Base-by-base conservation (phyloP, 2,797 vertebrate species). In the Gila robusta region DNA sequence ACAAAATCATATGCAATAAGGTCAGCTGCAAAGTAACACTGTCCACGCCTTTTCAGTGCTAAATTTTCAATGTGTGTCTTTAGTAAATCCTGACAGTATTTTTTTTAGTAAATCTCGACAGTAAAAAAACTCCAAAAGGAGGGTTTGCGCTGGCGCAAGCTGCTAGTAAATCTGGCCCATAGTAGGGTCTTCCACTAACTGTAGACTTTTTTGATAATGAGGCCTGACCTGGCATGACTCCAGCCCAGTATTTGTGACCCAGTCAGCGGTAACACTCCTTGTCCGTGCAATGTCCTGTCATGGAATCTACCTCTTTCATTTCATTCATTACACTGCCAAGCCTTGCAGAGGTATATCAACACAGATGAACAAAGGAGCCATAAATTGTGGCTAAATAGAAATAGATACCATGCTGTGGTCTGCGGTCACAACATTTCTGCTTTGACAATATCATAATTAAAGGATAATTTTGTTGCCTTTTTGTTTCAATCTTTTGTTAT, bases 401-500 rank as follows among this genome's bases (percentile, higher is more conserved):
- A 73, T 76, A 79, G 69, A 76, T 70, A 81, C 72, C 73, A 28
- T 79, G 74, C 81, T 82, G 59, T 87, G 47, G 81, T 87, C 52
- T 80, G 56, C 19, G 49, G 82, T 85, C 81, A 78, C 37, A 80
- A 85, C n/a, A 8, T 70, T 82, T 94, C 95, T 94, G 94, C 94
- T 95, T 91, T 62, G 89, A 91, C 79, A 72, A 91, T 89, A 85
- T 79, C 85, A 91, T 89, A 94, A 94, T 95, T 95, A 94, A 93
- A 92, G 47, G 11, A 92, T 76, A 17, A 79, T 71, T 91, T 64
- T 66, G 91, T 91, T 89, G 87, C 91, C 93, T 87, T 82, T 78
- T 70, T 67, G 21, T 87, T 93, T 92, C 93, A 88, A 91, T 92
- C 90, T 91, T 87, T 44, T 14, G 86, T 91, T 82, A 83, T 89